Percentiles rank a stretch among this genome's conserved stretches.
These are phyloP conservation scores for Adelphocoris suturalis DNA, from an alignment of 2,888 invertebrate genomes.

Conservation along the genomic window DNA sequence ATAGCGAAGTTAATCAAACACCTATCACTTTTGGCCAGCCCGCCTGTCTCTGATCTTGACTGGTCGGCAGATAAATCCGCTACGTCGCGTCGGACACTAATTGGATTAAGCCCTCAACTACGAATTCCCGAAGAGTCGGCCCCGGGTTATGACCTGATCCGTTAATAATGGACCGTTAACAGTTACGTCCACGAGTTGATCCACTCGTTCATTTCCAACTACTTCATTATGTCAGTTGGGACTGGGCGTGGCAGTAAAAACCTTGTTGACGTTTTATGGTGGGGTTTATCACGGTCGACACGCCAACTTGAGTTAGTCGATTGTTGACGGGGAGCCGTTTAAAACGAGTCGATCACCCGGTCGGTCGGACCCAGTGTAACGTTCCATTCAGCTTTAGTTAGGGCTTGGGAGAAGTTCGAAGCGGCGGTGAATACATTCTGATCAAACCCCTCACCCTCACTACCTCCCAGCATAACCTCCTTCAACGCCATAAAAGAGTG, in stretches of 20 bases:
- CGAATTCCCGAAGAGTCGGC: background rate
- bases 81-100: background rate
- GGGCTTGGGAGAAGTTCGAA: constrained; percentile 22
- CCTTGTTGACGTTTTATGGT: constrained; percentile 46
- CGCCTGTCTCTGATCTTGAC: background rate
- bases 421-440: constrained; percentile 23
- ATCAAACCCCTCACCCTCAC: no score
- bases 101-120: background rate
- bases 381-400: constrained; percentile 33
- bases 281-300: constrained; percentile 27
- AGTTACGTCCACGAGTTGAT: background rate
- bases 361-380: constrained; percentile 23
- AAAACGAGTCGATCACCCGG: constrained; percentile 26
- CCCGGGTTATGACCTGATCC: constrained; percentile 19
- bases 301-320: constrained; percentile 30
- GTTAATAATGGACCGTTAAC: background rate
- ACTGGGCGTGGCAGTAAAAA: constrained; percentile 1
- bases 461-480: background rate
- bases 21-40: background rate
- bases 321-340: constrained; percentile 28
- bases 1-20: background rate
- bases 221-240: constrained; percentile 28
- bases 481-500: constrained; percentile 41
- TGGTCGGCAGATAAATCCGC: background rate
- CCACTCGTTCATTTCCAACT: constrained; percentile 8